Conservation (phyloP, 2,888 invertebrate species). For the Drosophila infuscata region DNA sequence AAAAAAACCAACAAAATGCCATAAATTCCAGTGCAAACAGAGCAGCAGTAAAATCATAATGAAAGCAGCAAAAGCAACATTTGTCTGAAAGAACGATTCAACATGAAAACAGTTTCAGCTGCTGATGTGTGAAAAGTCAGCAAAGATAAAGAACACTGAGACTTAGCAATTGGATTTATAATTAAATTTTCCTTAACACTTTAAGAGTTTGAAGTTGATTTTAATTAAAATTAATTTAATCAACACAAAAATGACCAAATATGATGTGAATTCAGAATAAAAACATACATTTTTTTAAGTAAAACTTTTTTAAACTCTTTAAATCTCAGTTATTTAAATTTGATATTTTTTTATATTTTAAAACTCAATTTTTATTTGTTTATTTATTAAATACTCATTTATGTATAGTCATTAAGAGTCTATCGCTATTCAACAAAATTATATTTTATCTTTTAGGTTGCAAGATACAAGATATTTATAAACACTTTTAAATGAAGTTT, state of each 20-base stretch:
- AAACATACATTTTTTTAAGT: neutral
- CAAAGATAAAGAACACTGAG: neutral
- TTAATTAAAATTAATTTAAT: neutral
- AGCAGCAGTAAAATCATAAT: slow-evolving; percentile 5
- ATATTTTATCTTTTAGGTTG: no score
- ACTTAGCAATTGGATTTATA: neutral
- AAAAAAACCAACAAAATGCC: neutral
- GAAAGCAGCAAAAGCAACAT: slow-evolving; percentile 6
- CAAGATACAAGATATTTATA: no score
- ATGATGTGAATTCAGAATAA: no score
- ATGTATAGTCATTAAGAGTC: no score
- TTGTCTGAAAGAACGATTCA: neutral
- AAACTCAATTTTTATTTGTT: neutral
- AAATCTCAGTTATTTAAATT: neutral
- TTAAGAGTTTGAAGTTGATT: neutral
- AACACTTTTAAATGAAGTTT: no score
- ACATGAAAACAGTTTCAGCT: neutral
- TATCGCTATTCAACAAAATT: no score
- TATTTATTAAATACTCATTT: no score
- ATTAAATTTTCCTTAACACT: neutral
- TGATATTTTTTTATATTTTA: neutral
- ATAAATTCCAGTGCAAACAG: slow-evolving; percentile 4
- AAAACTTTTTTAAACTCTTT: neutral
- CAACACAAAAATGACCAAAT: neutral
- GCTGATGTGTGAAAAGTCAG: neutral